Evolutionary conservation across 1,140 invertebrate genomes (phyloP).

Genomic region (Drosophila funebris): DNA sequence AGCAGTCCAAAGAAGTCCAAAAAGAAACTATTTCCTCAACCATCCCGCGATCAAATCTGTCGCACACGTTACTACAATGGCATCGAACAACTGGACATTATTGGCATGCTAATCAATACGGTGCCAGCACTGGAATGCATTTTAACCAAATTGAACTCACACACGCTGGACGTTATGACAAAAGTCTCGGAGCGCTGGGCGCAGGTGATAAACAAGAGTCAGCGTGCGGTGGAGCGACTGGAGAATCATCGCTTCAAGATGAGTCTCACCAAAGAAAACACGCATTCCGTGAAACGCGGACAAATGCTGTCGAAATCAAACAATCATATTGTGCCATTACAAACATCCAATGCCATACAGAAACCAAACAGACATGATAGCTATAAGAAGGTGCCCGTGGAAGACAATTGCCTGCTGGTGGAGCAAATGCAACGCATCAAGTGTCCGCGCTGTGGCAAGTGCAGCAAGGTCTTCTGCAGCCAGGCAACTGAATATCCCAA

Average conservation of each 20-base stretch:
- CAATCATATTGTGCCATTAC: conserved; percentile 62
- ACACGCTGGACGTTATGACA: conserved; percentile 65
- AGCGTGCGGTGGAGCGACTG: conserved; percentile 43
- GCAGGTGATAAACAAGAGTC: conserved; percentile 41
- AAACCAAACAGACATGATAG: conserved; percentile 29
- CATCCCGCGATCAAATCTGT: neutral
- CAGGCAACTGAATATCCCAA: neutral
- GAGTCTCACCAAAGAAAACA: conserved; percentile 62
- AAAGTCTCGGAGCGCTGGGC: conserved; percentile 55
- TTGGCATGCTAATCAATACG: conserved; percentile 49
- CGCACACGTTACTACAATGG: conserved; percentile 58
- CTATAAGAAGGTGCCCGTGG: conserved; percentile 26
- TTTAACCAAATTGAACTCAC: conserved; percentile 38
- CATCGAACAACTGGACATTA: conserved; percentile 55
- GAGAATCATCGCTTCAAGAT: conserved; percentile 63
- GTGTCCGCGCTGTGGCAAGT: conserved; percentile 61
- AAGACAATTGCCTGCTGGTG: conserved; percentile 43
- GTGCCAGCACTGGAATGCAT: conserved; percentile 63
- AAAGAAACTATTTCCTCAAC: conserved; percentile 54
- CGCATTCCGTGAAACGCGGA: conserved; percentile 26
- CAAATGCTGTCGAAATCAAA: conserved; percentile 28
- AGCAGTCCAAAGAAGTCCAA: conserved; percentile 69
- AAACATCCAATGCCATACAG: conserved; percentile 53
- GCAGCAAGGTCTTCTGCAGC: conserved; percentile 54
- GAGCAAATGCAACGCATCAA: conserved; percentile 65